Evolutionary conservation across 2,113 vertebrate genomes (phyloP), one percentile per base, ranked within the genome.

Genomic region (Rhabdomys dilectus): DNA sequence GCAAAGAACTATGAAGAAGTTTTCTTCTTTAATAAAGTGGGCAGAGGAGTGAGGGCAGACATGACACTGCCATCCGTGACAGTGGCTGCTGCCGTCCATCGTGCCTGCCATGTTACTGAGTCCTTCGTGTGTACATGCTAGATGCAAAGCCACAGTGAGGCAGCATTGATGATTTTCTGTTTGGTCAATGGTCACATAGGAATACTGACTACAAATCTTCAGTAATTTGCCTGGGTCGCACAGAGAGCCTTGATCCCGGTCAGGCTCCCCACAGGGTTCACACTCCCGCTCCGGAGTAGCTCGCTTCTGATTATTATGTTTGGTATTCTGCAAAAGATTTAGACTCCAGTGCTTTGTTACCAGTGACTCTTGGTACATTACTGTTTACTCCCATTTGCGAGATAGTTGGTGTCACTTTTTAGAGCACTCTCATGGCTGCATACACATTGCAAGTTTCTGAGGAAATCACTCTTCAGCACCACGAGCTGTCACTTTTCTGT

Each of bases 11-110:
- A 64, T 62, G 85, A 96, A 92, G 88, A 81, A 73, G 45, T 29
- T 89, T 93, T 82, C 10, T 91, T 88, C 16, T 94, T 91, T 15
- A 92, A 82, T 42, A 80, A 91, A 95, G 72, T 48, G 7, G n/a
- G 64, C 31, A 48, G 51, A 93, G 93, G 91, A 39, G 34, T 31
- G 24, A 66, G 62, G 34, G 6, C 42, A 96, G 16, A 5, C 29
- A 10, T 62, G 62, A 80, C 22, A 89, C 1, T 76, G 51, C 39
- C 42, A 17, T 34, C 16, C 0, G 66, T 19, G 91, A 56, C 2
- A 48, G 16, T 42, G 81, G 17, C 42, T 48, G 2, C 45, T 58
- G 13, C 24, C 7, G 8, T 24, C 53, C 9, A 11, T 39, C 45
- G 24, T 45, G 64, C 92, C 80, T 97, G 42, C 75, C 82, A 0